Base-by-base conservation (phyloP, 2,888 invertebrate genomes). In the Philereme vetulata region DNA sequence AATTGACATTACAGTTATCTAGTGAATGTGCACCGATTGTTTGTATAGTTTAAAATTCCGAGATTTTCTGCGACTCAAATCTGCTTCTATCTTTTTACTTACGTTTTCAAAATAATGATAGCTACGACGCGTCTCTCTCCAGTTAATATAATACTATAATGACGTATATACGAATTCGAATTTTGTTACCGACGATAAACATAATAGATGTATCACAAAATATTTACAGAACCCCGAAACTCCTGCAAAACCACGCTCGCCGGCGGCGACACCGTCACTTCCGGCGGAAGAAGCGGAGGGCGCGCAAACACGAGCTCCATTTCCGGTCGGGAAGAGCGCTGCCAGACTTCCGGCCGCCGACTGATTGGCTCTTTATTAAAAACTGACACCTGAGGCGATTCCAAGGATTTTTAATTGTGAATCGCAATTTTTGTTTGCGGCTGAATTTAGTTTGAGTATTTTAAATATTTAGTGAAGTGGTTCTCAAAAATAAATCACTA, bases 361-460 rank as follows among this genome's bases (percentile, higher is more conserved):
- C 88, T 91, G 91, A 90, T 91, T 90, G 90, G 87, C 78, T 77
- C 85, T 88, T 90, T 92, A 92, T 91, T 92, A 91, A 92, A 91
- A 90, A 86, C 85, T 84, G 88, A 89, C 90, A 90, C 91, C 90
- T 90, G 85, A 78, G 90, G 90, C 89, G 77, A 73, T 85, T 66
- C 70, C 68, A 68, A 70, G 6, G 69, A 53, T 21, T 61, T 61
- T 53, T 58, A 52, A 56, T 59, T 35, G 48, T 7, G 45, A 56
- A 56, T 11, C 32, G 33, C 35, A 35, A 35, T 47, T 47, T 47
- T 35, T 5, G 51, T 34, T 46, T 42, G 46, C 46, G 46, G 38
- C 36, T 43, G 40, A 43, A 9, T 38, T 21, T 42, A 40, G 11
- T 9, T 6, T 3, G 10, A 21, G 33, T 38, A 4, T 40, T 47